These are phyloP conservation scores for Cheumatopsyche charites DNA, from an alignment of 1,140 invertebrate genomes.

Conservation along the genomic window DNA sequence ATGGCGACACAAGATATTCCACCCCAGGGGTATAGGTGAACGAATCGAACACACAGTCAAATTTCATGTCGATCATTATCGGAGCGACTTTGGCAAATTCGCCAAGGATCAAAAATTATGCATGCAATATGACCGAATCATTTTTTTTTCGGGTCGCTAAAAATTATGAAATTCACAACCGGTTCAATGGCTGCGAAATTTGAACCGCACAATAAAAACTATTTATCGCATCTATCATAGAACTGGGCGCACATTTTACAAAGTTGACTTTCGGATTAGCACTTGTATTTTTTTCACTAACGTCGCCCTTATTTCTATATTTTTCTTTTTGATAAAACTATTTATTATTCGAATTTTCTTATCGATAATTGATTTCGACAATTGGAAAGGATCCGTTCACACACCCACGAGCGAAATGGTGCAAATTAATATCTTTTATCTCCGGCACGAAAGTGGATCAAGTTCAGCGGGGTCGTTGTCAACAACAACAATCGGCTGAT, in stretches of 20 bases:
- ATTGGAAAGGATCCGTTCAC: too few relatives aligned
- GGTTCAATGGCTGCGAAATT: conserved; percentile 20
- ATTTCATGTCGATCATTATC: conserved; percentile 25
- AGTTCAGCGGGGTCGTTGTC: conserved; percentile 24
- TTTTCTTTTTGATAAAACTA: too few relatives aligned
- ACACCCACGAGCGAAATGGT: too few relatives aligned
- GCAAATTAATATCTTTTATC: too few relatives aligned
- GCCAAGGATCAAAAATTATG: conserved; percentile 30
- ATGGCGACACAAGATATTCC: background rate
- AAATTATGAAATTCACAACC: conserved; percentile 1
- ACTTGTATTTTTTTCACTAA: too few relatives aligned
- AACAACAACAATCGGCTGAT: too few relatives aligned
- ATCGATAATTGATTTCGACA: too few relatives aligned
- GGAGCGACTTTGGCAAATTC: conserved; percentile 21
- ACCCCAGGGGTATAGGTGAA: background rate
- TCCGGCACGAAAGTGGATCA: conserved; percentile 27
- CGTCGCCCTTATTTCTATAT: too few relatives aligned
- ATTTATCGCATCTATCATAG: conserved; percentile 3
- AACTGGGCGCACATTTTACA: too few relatives aligned
- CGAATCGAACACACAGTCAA: conserved; percentile 9
- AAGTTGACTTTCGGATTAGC: too few relatives aligned
- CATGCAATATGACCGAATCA: conserved; percentile 24
- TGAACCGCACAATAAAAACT: conserved; percentile 13
- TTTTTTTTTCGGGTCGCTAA: conserved; percentile 23
- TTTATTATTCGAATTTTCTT: too few relatives aligned